These are phyloP conservation scores for Melanotaenia parkinsoni DNA, from an alignment of 2,797 vertebrate species.

Conservation along the genomic window DNA sequence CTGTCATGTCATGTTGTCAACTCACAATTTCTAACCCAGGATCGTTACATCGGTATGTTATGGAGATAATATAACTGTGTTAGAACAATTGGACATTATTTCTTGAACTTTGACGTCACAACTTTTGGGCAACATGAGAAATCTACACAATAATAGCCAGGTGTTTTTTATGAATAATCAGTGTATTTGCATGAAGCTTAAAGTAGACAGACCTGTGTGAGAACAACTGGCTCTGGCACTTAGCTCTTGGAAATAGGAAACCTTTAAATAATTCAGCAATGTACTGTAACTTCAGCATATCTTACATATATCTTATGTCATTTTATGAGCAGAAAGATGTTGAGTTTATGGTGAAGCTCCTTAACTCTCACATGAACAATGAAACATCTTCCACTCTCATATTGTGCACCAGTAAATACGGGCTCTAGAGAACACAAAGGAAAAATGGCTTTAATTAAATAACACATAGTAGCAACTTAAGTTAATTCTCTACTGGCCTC, in stretches of 20 bases:
- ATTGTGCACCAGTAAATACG: background rate
- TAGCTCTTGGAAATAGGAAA: background rate
- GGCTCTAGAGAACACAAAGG: constrained; percentile 1
- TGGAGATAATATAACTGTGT: background rate
- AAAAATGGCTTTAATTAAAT: background rate
- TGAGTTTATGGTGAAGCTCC: background rate
- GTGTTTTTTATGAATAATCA: background rate
- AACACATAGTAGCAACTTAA: background rate
- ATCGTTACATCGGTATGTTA: background rate
- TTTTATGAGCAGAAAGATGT: background rate
- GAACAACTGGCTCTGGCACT: background rate
- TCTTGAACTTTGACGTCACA: background rate
- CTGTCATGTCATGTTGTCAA: background rate
- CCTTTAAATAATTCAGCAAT: background rate
- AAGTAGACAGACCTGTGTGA: background rate
- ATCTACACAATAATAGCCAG: background rate
- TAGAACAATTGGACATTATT: background rate
- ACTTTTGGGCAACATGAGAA: background rate
- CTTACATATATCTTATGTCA: background rate
- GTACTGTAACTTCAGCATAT: background rate
- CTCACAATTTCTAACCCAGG: background rate
- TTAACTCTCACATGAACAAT: background rate
- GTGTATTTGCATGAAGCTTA: background rate
- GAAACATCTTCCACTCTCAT: background rate
- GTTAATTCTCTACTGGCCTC: background rate